phyloP scores from a whole-genome alignment of 2,113 vertebrate genomes.

The Saccopteryx bilineata region DNA sequence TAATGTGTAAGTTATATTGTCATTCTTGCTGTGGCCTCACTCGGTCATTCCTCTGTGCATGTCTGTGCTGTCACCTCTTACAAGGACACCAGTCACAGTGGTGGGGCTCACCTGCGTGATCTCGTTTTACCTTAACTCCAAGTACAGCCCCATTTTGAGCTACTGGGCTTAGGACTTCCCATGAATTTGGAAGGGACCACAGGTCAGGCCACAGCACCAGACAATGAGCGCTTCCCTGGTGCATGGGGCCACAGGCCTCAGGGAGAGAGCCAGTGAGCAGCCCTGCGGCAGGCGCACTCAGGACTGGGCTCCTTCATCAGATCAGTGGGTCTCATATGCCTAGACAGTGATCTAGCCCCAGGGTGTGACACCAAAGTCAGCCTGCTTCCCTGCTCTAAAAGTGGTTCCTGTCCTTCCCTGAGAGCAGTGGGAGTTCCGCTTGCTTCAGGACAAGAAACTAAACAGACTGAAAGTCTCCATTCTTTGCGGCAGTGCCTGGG shows the following conservation, averaged over 20 bases:
- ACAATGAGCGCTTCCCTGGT: not conserved
- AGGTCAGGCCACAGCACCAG: fast-evolving
- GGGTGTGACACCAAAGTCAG: not conserved
- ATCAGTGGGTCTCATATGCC: not conserved
- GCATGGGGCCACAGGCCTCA: not conserved
- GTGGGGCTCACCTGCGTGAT: not conserved
- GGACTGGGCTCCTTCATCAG: not conserved
- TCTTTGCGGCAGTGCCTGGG: fast-evolving
- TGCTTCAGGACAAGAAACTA: not conserved
- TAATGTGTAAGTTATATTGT: not conserved
- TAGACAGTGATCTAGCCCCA: not conserved
- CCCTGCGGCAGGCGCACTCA: no score
- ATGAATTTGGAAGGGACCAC: not conserved
- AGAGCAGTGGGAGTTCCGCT: not conserved
- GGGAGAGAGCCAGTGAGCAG: not conserved
- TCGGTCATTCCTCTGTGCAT: not conserved
- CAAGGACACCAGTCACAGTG: not conserved
- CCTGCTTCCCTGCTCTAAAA: not conserved
- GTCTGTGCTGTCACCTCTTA: not conserved
- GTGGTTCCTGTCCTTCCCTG: not conserved
- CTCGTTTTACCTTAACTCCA: not conserved
- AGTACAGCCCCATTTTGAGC: not conserved
- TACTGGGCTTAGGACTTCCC: not conserved
- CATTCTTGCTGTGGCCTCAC: not conserved
- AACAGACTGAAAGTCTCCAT: not conserved